Evolutionary conservation across 1,140 invertebrate genomes (phyloP).

Genomic region (Hyles euphorbiae): DNA sequence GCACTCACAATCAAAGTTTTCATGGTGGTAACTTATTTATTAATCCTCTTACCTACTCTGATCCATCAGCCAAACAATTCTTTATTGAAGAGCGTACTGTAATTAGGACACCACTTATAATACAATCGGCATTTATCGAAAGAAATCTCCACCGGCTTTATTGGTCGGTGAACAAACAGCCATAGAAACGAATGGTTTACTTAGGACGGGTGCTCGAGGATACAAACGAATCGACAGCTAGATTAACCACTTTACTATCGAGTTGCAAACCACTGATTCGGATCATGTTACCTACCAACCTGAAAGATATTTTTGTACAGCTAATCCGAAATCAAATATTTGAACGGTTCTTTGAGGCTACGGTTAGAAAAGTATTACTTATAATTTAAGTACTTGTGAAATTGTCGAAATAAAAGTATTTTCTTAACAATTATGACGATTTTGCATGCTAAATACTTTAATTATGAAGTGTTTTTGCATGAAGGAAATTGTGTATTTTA

Average conservation of each 20-base stretch:
- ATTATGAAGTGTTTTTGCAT: too few relatives aligned
- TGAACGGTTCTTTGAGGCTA: too few relatives aligned
- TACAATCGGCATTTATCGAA: conserved; percentile 8
- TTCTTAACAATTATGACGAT: too few relatives aligned
- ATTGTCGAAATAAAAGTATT: too few relatives aligned
- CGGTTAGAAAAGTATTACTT: too few relatives aligned
- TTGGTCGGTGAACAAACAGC: conserved; percentile 50
- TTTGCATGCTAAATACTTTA: too few relatives aligned
- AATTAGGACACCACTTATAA: conserved; percentile 8
- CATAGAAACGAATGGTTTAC: conserved; percentile 47
- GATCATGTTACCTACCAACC: conserved; percentile 13
- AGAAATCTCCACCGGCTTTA: conserved; percentile 22
- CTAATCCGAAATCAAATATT: neutral
- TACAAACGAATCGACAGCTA: conserved; percentile 40
- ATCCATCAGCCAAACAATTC: neutral
- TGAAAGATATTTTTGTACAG: neutral
- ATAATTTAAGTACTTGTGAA: too few relatives aligned
- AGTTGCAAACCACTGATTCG: conserved; percentile 26
- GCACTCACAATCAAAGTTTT: too few relatives aligned
- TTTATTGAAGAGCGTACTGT: neutral
- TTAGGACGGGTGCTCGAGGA: conserved; percentile 44
- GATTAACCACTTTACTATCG: conserved; percentile 47
- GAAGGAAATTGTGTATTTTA: too few relatives aligned
- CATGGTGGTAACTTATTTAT: too few relatives aligned
- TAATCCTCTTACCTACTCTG: neutral